Evolutionary conservation across 1,140 invertebrate species (phyloP).

Genomic region (Oscheius sp.): DNA sequence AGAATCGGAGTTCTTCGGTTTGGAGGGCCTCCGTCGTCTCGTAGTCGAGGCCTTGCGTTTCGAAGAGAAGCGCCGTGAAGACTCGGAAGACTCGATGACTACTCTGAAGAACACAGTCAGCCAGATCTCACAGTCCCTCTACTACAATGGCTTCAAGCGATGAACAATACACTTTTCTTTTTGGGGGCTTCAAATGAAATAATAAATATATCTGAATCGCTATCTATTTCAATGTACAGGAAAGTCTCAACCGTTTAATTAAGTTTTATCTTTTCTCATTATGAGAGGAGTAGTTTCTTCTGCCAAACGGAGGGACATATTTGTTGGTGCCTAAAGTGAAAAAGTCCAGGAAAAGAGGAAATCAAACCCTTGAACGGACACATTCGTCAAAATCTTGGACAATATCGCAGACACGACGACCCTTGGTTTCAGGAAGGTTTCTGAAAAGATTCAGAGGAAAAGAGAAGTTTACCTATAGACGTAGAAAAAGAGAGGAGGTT

Average conservation of each 20-base stretch:
- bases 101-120: not conserved
- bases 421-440: not conserved
- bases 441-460: not conserved
- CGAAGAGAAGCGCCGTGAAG: not conserved
- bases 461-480: not conserved
- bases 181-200: too few species aligned
- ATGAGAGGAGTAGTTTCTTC: too few species aligned
- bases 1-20: constrained; percentile 27
- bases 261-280: too few species aligned
- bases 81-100: not conserved
- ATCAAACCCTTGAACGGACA: not conserved
- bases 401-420: not conserved
- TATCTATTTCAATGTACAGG: too few species aligned
- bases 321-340: too few species aligned
- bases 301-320: too few species aligned
- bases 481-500: not conserved
- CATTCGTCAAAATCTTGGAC: constrained; percentile 1
- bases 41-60: not conserved
- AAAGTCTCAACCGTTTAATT: too few species aligned
- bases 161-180: not conserved
- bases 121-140: constrained; percentile 5
- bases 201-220: too few species aligned
- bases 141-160: constrained; percentile 6
- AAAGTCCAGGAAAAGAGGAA: not conserved
- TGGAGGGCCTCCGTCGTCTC: constrained; percentile 9